Conservation (phyloP, 2,797 vertebrate genomes). For the Leontopithecus rosalia region DNA sequence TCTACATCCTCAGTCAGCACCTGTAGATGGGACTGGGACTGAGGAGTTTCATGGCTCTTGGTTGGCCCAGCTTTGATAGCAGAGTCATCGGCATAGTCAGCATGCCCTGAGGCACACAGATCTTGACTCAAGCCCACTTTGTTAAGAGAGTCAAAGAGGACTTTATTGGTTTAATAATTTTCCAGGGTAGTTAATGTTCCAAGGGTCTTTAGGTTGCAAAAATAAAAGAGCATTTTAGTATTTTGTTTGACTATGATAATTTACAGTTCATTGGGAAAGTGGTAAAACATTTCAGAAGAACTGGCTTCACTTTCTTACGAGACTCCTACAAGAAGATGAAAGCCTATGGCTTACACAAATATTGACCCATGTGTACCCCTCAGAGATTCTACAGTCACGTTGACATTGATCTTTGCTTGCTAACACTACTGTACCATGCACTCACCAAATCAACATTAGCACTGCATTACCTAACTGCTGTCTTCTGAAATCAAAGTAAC, state of each 20-base stretch:
- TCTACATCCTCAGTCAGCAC: not conserved
- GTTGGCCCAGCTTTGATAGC: not conserved
- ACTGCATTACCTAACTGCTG: slow-evolving; percentile 60
- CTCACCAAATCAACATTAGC: slow-evolving; percentile 63
- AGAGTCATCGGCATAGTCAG: not conserved
- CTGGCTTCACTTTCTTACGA: slow-evolving; percentile 68
- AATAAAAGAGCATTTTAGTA: slow-evolving; percentile 35
- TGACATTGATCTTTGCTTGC: slow-evolving; percentile 81
- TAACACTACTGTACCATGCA: slow-evolving; percentile 74
- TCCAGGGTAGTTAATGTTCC: not conserved
- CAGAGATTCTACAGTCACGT: slow-evolving; percentile 77
- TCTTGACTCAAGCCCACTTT: not conserved
- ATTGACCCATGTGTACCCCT: slow-evolving; percentile 80
- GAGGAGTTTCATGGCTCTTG: not conserved
- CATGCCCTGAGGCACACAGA: not conserved
- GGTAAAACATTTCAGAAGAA: slow-evolving; percentile 73
- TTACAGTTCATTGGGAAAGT: slow-evolving; percentile 57
- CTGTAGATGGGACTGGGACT: not conserved
- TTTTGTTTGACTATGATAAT: slow-evolving; percentile 57
- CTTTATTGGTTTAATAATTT: not conserved
- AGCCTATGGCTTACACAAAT: slow-evolving; percentile 71
- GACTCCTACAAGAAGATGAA: slow-evolving; percentile 70
- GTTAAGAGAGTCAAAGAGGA: not conserved
- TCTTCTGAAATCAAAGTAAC: slow-evolving; percentile 64
- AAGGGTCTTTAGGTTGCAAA: slow-evolving; percentile 23